phyloP scores from a whole-genome alignment of 2,113 vertebrate species.

The Daubentonia madagascariensis region DNA sequence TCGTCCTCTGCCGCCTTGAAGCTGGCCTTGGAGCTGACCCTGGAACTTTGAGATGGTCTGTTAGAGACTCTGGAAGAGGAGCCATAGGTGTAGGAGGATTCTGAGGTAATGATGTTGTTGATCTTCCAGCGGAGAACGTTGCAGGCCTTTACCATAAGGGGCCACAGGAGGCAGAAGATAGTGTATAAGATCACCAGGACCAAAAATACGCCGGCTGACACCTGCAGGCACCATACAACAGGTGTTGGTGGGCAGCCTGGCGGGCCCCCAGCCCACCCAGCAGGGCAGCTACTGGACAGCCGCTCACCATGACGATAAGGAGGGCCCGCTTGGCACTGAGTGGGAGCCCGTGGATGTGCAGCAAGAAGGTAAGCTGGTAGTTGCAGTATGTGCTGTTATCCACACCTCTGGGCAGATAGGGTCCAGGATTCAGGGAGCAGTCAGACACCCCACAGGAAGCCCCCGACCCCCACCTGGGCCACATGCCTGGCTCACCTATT shows the following conservation, averaged over 20 bases:
- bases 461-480: background rate
- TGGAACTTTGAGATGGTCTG: rapidly evolving
- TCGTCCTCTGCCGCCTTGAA: too few species aligned
- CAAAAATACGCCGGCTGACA: background rate
- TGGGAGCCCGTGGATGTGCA: conserved; percentile 77
- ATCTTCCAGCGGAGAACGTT: conserved; percentile 33
- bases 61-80: background rate
- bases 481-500: conserved; percentile 66
- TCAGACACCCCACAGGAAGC: background rate
- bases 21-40: rapidly evolving
- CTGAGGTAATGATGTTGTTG: conserved; percentile 2
- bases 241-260: rapidly evolving
- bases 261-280: background rate
- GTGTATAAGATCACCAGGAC: conserved; percentile 51
- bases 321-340: conserved; percentile 59
- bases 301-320: conserved; percentile 46
- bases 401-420: conserved; percentile 63
- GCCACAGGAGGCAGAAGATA: conserved; percentile 11
- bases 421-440: background rate
- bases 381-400: conserved; percentile 79
- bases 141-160: background rate
- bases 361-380: conserved; percentile 75
- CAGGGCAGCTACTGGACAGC: background rate
- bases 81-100: background rate
- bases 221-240: background rate